Base-by-base conservation (phyloP, 2,888 invertebrate genomes). In the Tetranychus truncatus region DNA sequence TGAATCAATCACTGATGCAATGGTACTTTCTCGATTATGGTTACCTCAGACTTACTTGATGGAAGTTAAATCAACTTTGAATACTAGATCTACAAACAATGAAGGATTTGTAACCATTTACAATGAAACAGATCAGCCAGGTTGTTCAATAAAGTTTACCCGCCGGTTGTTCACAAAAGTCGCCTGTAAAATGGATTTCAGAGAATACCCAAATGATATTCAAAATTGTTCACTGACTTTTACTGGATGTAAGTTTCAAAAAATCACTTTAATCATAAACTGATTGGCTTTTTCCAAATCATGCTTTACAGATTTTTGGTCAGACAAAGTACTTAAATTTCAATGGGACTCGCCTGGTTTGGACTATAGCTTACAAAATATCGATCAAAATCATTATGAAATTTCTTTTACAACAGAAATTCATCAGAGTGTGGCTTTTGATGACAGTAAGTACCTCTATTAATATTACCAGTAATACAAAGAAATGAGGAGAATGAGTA, bases 161-260 rank as follows among this genome's bases (percentile, higher is more conserved):
- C 9, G 55, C 2, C 9, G 72, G 8, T 72, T 69, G n/a, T 20
- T 24, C 3, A 11, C 69, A 2, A 20, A 7, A 69, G 24, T 69
- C 8, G 69, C 15, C 2, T 72, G 72, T 72, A 24, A 72, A 72
- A 72, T 45, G 44, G 72, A 72, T 72, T 72, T 72, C 45, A 24
- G 24, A 11, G 44, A 72, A n/a, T 72, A 72, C n/a, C 72, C 72
- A 9, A 44, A 72, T 45, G 72, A 72, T 24, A 72, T 24, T n/a
- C 72, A 72, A 45, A n/a, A 21, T 24, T 72, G 72, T 45, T 45
- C n/a, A 3, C 6, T 72, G 0, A n/a, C 21, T 11, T 21, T 72
- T n/a, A 72, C 21, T 20, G 21, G 72, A 2, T 20, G 72, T 72
- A 72, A 72, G 72, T 72, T 34, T 34, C 24, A 34, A 34, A 66